Base-by-base conservation (phyloP, 2,113 vertebrate genomes). In the Pangasianodon hypophthalmus region DNA sequence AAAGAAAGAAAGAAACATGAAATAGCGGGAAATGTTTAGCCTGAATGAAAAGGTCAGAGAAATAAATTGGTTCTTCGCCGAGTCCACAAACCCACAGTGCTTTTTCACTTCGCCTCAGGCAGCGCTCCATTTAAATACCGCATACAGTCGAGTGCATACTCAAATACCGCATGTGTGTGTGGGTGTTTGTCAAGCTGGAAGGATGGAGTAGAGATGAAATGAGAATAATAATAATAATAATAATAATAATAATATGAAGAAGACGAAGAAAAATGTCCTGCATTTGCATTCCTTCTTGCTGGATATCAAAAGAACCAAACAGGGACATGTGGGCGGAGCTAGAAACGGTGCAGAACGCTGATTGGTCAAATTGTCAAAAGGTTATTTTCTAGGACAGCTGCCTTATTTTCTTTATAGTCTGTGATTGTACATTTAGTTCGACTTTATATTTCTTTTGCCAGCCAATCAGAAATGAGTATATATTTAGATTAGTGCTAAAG, bases 11-110 rank as follows among this genome's bases (percentile, higher is more conserved):
- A 37, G 73, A 26, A 60, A 41, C 32, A 14, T 6, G 10, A 80
- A 88, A 88, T 88, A 62, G 86, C 32, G 84, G 83, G 84, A 88
- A 84, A 54, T 11, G 50, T 90, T 88, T 87, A 64, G 82, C 58
- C 52, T 4, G 75, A 67, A 88, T 19, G 69, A 88, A 85, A 90
- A 88, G 90, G 87, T 88, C 87, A 90, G 87, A 83, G 83, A 88
- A 84, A 67, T 83, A 90, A 90, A 90, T 88, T 90, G 86, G 44
- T 87, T 88, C 32, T 79, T 88, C 56, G 52, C 79, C 48, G 52
- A 83, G 60, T 88, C 50, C 80, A 67, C 86, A 67, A 87, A 88
- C 56, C 46, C 80, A 46, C 9, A 11, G 29, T 29, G 46, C n/a
- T 58, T 24, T 58, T 83, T 83, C 81, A 58, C 52, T 58, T 58